Base-by-base conservation (phyloP, 2,888 invertebrate species). In the Scrobipalpa costella region DNA sequence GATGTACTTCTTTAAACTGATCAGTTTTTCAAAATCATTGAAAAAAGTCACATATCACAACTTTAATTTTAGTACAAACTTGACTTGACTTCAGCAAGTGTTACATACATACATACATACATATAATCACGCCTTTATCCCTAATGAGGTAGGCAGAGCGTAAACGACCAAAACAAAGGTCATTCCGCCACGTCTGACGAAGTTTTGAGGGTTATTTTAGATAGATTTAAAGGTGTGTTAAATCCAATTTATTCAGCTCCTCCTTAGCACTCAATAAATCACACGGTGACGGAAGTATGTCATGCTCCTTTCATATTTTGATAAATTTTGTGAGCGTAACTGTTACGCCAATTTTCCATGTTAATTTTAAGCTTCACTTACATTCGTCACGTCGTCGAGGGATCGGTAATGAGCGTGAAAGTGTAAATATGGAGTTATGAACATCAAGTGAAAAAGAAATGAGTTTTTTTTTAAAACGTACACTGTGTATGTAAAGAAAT, bases 281-380 rank as follows among this genome's bases (percentile, higher is more conserved):
- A 58, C 13, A 58, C 21, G 15, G 5, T 36, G 50, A 61, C 52
- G 61, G 61, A 61, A 61, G 50, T 50, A 27, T 59, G 60, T 50
- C 36, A 40, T 55, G 62, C 55, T 63, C 34, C 27, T 44, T 47
- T 63, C 49, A 27, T 47, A 21, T 52, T 52, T 59, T 59, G 38
- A 34, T 21, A 49, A 59, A 33, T 71, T 68, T 69, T 67, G 66
- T 71, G 71, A 74, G 73, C 73, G 69, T 68, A 76, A 78, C 76
- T 64, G 84, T 80, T 78, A 79, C 80, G 85, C 76, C 75, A 83
- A 88, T 88, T 84, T 84, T 75, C 72, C 68, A 73, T 75, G 77
- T 79, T 79, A 77, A 82, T 84, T 86, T 83, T 71, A 78, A 75
- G 78, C 78, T 77, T 70, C 65, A 67, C 70, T 72, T 73, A 73